Base-by-base conservation (phyloP, 2,113 vertebrate genomes). In the Podilymbus podiceps region DNA sequence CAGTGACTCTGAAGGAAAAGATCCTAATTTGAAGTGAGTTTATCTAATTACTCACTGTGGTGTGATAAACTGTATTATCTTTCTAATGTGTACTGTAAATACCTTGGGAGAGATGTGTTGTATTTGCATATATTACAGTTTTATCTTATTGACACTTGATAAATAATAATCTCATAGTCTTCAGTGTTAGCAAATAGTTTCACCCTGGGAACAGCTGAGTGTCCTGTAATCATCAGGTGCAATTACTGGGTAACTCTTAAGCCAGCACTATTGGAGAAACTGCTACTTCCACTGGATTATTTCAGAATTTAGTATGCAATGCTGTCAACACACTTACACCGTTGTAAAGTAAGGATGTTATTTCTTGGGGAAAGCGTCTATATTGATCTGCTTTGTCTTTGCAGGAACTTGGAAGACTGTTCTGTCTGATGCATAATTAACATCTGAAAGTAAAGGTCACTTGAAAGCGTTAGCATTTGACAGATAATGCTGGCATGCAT, bases 141-240 rank as follows among this genome's bases (percentile, higher is more conserved):
- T 82, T 88, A 94, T 83, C 85, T 88, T 67, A n/a, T 25, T 93
- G 92, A 59, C 60, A 74, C 40, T 84, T 66, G 79, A 71, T 93
- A 94, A 95, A 94, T 77, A 96, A 80, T 73, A 76, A 90, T 91
- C 38, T 64, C 38, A 23, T 55, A n/a, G 90, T 95, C 63, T 59
- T 90, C 63, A 72, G 27, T 59, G 44, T 72, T 46, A 86, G 78
- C 72, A 90, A 90, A 73, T n/a, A 74, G n/a, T 86, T 94, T 91
- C 50, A 35, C 55, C 79, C 38, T 73, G 82, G 90, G 72, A 96
- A 38, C n/a, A 92, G 19, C 27, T 59, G 46, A 42, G 13, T 62
- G 40, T 72, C 23, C 47, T 42, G 20, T 60, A 42, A 16, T 67
- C 42, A 53, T 68, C 79, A 27, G 56, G 38, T 71, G 62, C 72